Base-by-base conservation (phyloP, 1,140 invertebrate genomes). In the Heliconius himera region DNA sequence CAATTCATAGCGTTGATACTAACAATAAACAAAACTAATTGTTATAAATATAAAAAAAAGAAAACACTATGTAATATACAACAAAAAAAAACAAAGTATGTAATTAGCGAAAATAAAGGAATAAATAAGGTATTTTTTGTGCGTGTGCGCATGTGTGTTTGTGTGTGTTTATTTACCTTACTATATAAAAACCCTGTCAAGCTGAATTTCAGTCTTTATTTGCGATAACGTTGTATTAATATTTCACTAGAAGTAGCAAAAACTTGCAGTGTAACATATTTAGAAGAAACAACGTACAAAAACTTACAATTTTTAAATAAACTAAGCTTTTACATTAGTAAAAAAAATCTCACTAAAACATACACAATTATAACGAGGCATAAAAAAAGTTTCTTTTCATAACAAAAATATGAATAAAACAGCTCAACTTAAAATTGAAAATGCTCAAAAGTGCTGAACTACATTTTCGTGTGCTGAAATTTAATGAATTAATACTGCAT, bases 401-500 rank as follows among this genome's bases (percentile, higher is more conserved):
- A 66, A 66, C 13, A 66, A 66, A 66, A 66, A 66, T 16, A 66
- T 66, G 60, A 66, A 66, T 66, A 29, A 66, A 66, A 66, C 3
- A 66, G 60, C n/a, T 29, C 5, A 29, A 66, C 26, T 66, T 66
- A 66, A 46, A 56, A 56, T n/a, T 8, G 54, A 56, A 56, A 66
- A 66, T 13, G 22, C 13, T 66, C 20, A 66, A 66, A 66, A 26
- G 1, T 22, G 22, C 60, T 29, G 60, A 66, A 66, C 60, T 66
- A 29, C 13, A 29, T 66, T 66, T 66, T 26, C 60, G n/a, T n/a
- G 60, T 13, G 0, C n/a, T 26, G 22, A 66, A 66, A 66, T 26
- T 26, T 26, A 66, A 66, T 66, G 9, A 66, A 66, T 66, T 66
- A 66, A 66, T 66, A 66, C 60, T 66, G 60, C 11, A 66, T 66